These are phyloP conservation scores for Sminthurides bifidus DNA, from an alignment of 1,140 invertebrate genomes.

Conservation along the genomic window DNA sequence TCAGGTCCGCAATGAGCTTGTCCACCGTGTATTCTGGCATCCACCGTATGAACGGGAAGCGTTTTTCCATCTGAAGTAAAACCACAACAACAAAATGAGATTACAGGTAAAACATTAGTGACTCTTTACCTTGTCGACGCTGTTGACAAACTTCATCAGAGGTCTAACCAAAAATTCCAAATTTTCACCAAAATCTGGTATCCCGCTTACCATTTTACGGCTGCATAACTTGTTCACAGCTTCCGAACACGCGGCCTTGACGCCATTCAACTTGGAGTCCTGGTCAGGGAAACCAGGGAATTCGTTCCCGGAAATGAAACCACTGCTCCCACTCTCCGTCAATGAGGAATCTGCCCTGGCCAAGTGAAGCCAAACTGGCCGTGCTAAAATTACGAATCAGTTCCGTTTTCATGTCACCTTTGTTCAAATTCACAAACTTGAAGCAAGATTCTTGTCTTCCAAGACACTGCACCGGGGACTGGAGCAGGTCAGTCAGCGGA, in stretches of 20 bases:
- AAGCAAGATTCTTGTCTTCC: too few relatives aligned
- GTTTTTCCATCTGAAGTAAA: conserved; percentile 24
- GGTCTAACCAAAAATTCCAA: too few relatives aligned
- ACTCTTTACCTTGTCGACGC: too few relatives aligned
- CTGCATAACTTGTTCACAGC: background rate
- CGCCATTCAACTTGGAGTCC: background rate
- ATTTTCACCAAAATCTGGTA: background rate
- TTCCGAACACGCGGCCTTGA: background rate
- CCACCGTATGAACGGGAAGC: conserved; percentile 35
- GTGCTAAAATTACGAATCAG: conserved; percentile 26
- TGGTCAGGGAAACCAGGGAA: background rate
- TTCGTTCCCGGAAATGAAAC: background rate
- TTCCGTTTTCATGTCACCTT: conserved; percentile 28
- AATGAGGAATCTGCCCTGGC: conserved; percentile 13
- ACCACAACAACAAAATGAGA: too few relatives aligned
- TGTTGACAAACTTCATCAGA: too few relatives aligned
- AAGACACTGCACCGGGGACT: too few relatives aligned
- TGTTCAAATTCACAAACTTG: too few relatives aligned
- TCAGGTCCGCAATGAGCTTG: conserved; percentile 39
- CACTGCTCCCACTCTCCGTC: background rate
- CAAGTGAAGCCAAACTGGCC: conserved; percentile 20
- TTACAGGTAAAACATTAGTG: too few relatives aligned
- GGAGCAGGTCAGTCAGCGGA: too few relatives aligned
- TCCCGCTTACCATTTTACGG: background rate
- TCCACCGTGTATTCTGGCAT: conserved; percentile 34